Conservation (phyloP, 2,888 invertebrate genomes). For the Leucophenga maculata region DNA sequence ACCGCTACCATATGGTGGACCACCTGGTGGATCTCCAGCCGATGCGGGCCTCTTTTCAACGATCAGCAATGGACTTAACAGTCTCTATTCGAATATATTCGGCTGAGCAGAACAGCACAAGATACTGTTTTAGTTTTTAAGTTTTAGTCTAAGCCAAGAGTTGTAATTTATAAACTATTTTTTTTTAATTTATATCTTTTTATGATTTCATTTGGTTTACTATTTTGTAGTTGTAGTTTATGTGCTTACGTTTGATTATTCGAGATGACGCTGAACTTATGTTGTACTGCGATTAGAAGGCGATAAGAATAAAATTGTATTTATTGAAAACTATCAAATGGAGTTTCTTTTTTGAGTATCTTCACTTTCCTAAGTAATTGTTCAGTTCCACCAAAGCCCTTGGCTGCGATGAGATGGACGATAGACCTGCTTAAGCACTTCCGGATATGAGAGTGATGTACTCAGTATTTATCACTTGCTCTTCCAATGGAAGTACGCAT, state of each 20-base stretch:
- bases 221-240: not conserved
- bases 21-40: constrained; percentile 18
- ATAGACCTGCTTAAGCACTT: no score
- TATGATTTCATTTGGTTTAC: constrained; percentile 1
- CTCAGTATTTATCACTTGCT: no score
- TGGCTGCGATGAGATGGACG: no score
- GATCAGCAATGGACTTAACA: constrained; percentile 84
- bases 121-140: constrained; percentile 7
- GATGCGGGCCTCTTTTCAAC: constrained; percentile 78
- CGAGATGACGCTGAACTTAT: no score
- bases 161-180: not conserved
- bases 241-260: no score
- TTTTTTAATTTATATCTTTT: no score
- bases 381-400: no score
- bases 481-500: no score
- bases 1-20: constrained; percentile 65
- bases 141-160: not conserved
- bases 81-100: constrained; percentile 84
- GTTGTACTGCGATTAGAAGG: no score
- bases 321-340: not conserved
- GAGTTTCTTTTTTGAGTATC: no score
- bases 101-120: constrained; percentile 74
- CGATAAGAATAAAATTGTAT: not conserved
- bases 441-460: no score
- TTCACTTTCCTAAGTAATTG: no score